Conservation (phyloP, 2,797 vertebrate genomes). For the Yasuhikotakia modesta region DNA sequence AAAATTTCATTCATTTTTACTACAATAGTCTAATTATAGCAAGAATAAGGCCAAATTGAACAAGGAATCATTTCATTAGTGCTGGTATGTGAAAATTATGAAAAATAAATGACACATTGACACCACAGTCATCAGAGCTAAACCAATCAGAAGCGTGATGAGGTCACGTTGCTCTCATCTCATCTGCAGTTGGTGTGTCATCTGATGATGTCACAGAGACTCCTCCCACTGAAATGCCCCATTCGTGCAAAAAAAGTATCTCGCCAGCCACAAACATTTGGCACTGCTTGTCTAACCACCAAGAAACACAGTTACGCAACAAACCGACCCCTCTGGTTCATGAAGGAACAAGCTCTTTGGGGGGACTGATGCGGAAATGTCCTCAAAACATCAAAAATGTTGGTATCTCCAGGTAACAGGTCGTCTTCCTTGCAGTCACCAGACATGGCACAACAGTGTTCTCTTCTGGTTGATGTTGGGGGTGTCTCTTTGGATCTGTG, state of each 20-base stretch:
- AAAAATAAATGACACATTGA: slow-evolving; percentile 42
- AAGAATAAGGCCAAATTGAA: slow-evolving; percentile 49
- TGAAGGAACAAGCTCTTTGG: slow-evolving; percentile 63
- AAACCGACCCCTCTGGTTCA: slow-evolving; percentile 42
- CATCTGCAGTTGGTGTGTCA: slow-evolving; percentile 27
- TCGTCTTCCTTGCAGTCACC: slow-evolving; percentile 25
- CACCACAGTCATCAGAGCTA: slow-evolving; percentile 26
- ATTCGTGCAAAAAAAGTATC: slow-evolving; percentile 51
- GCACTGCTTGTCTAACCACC: slow-evolving; percentile 23
- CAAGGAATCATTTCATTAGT: slow-evolving; percentile 40
- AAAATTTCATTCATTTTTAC: slow-evolving; percentile 46
- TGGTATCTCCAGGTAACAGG: slow-evolving; percentile 3
- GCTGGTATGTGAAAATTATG: slow-evolving; percentile 52
- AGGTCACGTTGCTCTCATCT: slow-evolving; percentile 26
- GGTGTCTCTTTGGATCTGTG: slow-evolving; percentile 55
- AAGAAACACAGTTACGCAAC: slow-evolving; percentile 29
- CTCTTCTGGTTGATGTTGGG: slow-evolving; percentile 35
- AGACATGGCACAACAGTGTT: slow-evolving; percentile 2
- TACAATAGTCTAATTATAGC: slow-evolving; percentile 48
- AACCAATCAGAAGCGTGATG: slow-evolving; percentile 17
- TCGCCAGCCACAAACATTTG: slow-evolving; percentile 34
- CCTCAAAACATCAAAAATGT: slow-evolving; percentile 19
- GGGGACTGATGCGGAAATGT: slow-evolving; percentile 56
- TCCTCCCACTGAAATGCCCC: slow-evolving; percentile 49
- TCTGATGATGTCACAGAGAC: slow-evolving; percentile 36